Conservation (phyloP, 1,140 invertebrate species). For the Leptoteleia sp. region DNA sequence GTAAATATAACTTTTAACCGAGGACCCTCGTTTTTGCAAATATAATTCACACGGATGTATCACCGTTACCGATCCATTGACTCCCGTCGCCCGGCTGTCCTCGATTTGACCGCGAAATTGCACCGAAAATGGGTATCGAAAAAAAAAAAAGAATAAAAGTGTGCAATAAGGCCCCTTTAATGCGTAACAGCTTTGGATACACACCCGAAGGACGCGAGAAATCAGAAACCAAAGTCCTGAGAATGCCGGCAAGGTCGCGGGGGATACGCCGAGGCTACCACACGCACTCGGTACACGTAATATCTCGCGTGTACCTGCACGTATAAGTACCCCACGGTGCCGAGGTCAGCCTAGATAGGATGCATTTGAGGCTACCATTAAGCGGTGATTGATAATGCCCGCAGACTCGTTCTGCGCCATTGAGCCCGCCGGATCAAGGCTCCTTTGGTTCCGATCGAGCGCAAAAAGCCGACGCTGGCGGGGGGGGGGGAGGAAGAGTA, state of each 20-base stretch:
- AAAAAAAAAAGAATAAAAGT: no score
- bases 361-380: constrained; percentile 77
- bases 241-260: constrained; percentile 54
- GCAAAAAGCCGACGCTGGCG: constrained; percentile 68
- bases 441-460: constrained; percentile 66
- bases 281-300: constrained; percentile 54
- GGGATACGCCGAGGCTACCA: constrained; percentile 23
- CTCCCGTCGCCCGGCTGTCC: no score
- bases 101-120: neutral
- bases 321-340: constrained; percentile 60
- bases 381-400: constrained; percentile 77
- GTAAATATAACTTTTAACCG: no score
- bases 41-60: no score
- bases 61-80: no score
- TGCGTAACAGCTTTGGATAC: constrained; percentile 20
- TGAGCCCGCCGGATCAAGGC: constrained; percentile 72
- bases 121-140: neutral
- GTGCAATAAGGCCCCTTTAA: constrained; percentile 8
- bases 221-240: constrained; percentile 46
- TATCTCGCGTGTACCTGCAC: constrained; percentile 52
- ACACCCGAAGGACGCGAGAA: constrained; percentile 32
- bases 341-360: constrained; percentile 72
- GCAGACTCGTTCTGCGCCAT: constrained; percentile 75
- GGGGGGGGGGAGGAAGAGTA: no score
- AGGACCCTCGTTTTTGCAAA: no score